These are phyloP conservation scores for Brachionus paranguensis DNA, from an alignment of 1,140 invertebrate genomes.

Conservation along the genomic window DNA sequence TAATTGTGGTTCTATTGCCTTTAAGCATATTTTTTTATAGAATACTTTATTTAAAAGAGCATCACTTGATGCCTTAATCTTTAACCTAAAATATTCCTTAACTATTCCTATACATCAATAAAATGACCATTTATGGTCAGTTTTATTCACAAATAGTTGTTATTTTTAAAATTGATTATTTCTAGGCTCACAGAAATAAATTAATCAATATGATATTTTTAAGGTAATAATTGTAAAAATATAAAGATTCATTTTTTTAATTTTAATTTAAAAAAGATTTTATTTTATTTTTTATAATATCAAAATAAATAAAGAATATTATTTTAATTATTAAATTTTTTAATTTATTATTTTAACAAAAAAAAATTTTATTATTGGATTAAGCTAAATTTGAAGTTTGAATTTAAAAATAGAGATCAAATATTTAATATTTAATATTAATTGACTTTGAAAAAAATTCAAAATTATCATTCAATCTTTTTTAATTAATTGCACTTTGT, in stretches of 20 bases:
- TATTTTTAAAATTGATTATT: background rate
- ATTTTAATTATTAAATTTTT: too few species aligned
- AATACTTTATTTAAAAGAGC: slow-evolving; percentile 28
- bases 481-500: too few species aligned
- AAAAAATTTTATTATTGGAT: too few species aligned
- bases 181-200: background rate
- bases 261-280: background rate
- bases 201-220: background rate
- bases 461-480: too few species aligned
- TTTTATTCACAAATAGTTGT: background rate
- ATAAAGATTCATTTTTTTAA: background rate
- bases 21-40: slow-evolving; percentile 16
- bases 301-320: background rate
- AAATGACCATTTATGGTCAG: background rate
- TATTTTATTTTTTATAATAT: background rate
- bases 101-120: background rate
- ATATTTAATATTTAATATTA: too few species aligned
- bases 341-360: too few species aligned
- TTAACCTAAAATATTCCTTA: background rate
- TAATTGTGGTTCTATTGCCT: slow-evolving; percentile 21
- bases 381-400: too few species aligned
- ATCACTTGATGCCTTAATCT: background rate
- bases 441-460: too few species aligned
- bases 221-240: background rate
- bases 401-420: too few species aligned